phyloP scores from a whole-genome alignment of 2,113 vertebrate species.

The Gnathonemus echidnorhynchus region DNA sequence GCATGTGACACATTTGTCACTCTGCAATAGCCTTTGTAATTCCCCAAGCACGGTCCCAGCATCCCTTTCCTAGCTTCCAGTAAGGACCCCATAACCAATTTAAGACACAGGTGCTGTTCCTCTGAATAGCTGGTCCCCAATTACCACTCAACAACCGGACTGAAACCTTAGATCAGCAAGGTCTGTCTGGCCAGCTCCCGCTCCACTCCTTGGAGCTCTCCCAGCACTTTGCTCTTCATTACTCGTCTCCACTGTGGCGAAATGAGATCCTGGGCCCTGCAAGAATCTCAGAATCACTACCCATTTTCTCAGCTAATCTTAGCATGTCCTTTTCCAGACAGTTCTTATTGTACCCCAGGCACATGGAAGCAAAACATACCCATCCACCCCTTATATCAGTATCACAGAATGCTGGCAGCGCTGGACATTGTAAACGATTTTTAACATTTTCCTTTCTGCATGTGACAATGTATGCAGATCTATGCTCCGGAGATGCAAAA shows the following conservation, averaged over 20 bases:
- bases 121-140: not conserved
- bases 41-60: not conserved
- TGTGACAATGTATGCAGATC: not conserved
- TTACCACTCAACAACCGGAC: not conserved
- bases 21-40: not conserved
- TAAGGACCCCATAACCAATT: not conserved
- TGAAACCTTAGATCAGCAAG: not conserved
- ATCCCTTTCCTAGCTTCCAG: not conserved
- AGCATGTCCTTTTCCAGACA: not conserved
- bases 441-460: not conserved
- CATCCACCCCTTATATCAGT: not conserved
- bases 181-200: not conserved
- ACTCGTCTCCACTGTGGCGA: not conserved
- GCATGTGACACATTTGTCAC: not conserved
- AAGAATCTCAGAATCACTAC: not conserved
- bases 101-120: not conserved
- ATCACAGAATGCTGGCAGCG: not conserved
- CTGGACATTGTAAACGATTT: not conserved
- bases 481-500: not conserved
- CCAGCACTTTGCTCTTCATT: not conserved
- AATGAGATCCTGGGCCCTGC: not conserved
- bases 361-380: not conserved
- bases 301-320: conserved; percentile 1
- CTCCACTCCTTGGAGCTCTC: not conserved
- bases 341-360: not conserved